phyloP scores from a whole-genome alignment of 2,113 vertebrate genomes.

The Semnornis frantzii region DNA sequence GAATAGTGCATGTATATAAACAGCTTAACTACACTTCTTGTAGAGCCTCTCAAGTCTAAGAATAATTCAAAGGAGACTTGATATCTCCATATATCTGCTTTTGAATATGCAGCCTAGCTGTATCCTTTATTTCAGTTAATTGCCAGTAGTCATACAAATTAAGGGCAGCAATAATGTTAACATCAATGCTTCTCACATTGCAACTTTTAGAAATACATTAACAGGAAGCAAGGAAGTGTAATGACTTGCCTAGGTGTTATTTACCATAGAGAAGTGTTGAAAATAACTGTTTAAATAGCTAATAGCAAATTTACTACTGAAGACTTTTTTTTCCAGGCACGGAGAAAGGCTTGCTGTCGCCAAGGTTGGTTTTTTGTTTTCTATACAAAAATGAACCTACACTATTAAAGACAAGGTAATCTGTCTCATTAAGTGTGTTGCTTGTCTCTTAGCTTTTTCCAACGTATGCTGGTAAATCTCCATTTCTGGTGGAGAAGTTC shows the following conservation, averaged over 20 bases:
- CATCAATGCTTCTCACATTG: not conserved
- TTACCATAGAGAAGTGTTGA: not conserved
- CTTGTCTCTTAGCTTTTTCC: conserved; percentile 73
- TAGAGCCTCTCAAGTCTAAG: not conserved
- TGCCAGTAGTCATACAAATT: not conserved
- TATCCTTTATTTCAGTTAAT: not conserved
- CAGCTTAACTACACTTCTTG: not conserved
- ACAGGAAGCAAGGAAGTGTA: not conserved
- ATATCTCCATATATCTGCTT: not conserved
- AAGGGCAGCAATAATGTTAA: not conserved
- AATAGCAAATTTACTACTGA: not conserved
- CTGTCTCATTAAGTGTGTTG: not conserved
- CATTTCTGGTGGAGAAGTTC: conserved; percentile 81
- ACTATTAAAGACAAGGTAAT: not conserved
- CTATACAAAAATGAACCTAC: not conserved
- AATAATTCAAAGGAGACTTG: not conserved
- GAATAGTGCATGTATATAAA: not conserved
- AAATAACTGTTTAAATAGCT: not conserved
- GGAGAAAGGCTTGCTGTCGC: conserved; percentile 74
- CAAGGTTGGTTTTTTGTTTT: conserved; percentile 65
- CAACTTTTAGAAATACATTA: not conserved
- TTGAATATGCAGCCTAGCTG: not conserved
- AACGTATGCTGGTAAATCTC: conserved; percentile 73
- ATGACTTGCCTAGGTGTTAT: not conserved
- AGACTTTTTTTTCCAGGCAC: conserved; percentile 55